Evolutionary conservation across 2,888 invertebrate genomes (phyloP).

Genomic region (Erynnis tages): DNA sequence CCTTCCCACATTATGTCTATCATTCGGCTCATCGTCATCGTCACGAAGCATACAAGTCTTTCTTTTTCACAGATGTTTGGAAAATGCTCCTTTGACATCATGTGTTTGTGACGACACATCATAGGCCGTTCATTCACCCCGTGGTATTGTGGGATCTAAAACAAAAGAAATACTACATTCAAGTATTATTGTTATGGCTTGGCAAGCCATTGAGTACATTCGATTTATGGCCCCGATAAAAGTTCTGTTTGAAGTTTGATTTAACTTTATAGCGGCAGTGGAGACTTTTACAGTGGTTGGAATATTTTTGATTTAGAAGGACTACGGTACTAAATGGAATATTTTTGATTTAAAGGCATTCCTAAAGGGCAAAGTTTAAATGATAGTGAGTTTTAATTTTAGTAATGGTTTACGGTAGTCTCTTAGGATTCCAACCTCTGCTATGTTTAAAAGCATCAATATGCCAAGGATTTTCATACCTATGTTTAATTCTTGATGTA

Average conservation of each 20-base stretch:
- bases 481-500: background rate
- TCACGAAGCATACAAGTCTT: background rate
- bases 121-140: conserved; percentile 20
- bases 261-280: background rate
- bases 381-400: conserved; percentile 1
- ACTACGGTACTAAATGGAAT: no score
- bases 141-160: conserved; percentile 22
- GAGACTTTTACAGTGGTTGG: background rate
- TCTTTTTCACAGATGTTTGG: conserved; percentile 18
- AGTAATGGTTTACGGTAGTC: background rate
- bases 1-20: no score
- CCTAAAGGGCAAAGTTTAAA: background rate
- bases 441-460: background rate
- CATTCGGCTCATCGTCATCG: background rate
- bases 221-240: conserved; percentile 21
- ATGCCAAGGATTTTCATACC: no score
- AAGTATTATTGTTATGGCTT: conserved; percentile 27
- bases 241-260: conserved; percentile 14
- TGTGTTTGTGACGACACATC: conserved; percentile 15
- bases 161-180: conserved; percentile 22
- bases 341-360: background rate
- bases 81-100: conserved; percentile 2
- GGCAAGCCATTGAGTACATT: conserved; percentile 23
- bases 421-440: no score
- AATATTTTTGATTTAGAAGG: no score